Evolutionary conservation across 2,797 vertebrate species (phyloP).

Genomic region (Echiichthys vipera): DNA sequence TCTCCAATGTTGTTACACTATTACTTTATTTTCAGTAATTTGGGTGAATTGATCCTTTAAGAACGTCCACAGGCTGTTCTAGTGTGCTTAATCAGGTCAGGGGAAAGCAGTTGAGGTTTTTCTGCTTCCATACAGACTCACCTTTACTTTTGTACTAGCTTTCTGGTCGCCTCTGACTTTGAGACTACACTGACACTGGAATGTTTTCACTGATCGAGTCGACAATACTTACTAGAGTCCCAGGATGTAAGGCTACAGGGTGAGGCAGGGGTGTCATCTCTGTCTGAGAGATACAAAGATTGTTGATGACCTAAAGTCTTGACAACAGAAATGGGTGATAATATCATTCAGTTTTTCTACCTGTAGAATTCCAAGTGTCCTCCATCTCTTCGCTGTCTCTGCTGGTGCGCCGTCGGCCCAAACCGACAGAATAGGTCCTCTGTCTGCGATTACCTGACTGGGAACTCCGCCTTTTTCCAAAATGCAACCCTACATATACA

Average conservation of each 20-base stretch:
- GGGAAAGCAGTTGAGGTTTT: not conserved
- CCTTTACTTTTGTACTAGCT: not conserved
- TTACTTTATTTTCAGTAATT: not conserved
- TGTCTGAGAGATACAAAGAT: constrained; percentile 81
- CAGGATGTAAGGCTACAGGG: constrained; percentile 86
- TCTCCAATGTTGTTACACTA: not conserved
- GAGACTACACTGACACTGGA: constrained; percentile 31
- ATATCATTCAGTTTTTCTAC: constrained; percentile 57
- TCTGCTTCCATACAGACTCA: constrained; percentile 7
- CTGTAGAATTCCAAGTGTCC: constrained; percentile 79
- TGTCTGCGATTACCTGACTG: constrained; percentile 71
- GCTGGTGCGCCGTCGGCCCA: constrained; percentile 78
- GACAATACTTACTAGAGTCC: constrained; percentile 84
- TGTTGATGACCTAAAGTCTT: constrained; percentile 61
- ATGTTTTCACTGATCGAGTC: constrained; percentile 20
- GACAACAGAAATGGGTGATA: not conserved
- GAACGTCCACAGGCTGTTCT: not conserved
- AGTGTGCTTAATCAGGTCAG: not conserved
- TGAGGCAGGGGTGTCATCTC: constrained; percentile 82
- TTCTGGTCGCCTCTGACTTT: constrained; percentile 12
- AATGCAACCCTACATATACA: constrained; percentile 69
- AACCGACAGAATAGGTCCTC: constrained; percentile 74
- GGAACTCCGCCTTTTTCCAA: constrained; percentile 62
- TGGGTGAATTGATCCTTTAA: constrained; percentile 10
- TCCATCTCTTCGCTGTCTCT: constrained; percentile 79